phyloP scores from a whole-genome alignment of 2,113 vertebrate genomes.

The Hyperopisus bebe region DNA sequence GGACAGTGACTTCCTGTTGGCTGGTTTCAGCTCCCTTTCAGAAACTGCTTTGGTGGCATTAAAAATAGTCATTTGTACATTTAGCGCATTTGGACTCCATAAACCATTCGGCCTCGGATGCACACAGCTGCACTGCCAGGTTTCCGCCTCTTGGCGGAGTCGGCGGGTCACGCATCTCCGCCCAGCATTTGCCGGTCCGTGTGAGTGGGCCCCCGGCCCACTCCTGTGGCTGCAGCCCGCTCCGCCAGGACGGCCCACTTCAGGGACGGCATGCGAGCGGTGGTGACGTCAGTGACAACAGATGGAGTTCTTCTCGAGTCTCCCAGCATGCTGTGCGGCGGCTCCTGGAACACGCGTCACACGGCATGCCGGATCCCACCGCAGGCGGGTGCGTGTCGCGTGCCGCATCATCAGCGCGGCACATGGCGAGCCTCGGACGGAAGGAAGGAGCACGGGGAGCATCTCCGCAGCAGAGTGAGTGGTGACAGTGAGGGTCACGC shows the following conservation, averaged over 20 bases:
- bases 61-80: conserved; percentile 9
- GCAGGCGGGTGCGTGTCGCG: not conserved
- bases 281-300: not conserved
- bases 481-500: not conserved
- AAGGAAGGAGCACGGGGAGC: not conserved
- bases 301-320: not conserved
- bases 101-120: not conserved
- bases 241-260: not conserved
- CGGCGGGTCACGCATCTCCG: not conserved
- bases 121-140: conserved; percentile 2
- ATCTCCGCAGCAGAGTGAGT: not conserved
- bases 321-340: conserved; percentile 5
- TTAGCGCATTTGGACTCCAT: not conserved
- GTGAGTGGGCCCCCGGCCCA: not conserved
- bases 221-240: not conserved
- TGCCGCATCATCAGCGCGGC: not conserved
- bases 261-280: not conserved
- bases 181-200: not conserved
- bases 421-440: not conserved
- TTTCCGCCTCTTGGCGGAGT: conserved; percentile 4
- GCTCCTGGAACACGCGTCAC: conserved; percentile 2
- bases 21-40: not conserved
- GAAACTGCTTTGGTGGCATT: not conserved
- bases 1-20: not conserved
- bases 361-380: not conserved